Evolutionary conservation across 1,140 invertebrate genomes (phyloP), one percentile per base, ranked within the genome.

Genomic region (Drosophila varians): DNA sequence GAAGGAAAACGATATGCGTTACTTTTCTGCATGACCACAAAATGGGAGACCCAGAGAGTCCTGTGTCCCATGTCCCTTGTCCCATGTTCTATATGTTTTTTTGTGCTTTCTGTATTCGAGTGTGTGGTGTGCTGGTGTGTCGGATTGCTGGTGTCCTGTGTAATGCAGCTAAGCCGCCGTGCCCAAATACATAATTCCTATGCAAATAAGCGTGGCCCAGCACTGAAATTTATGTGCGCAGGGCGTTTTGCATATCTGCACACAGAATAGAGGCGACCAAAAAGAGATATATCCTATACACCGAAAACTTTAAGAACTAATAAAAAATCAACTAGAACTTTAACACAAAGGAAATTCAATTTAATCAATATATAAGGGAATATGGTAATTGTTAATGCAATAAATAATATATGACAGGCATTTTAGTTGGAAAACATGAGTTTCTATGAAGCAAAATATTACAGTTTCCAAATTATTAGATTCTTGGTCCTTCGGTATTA

Each of bases 101-200:
- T 38, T 42, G 23, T 54, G 19, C 28, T 46, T 25, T 52, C 8
- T 54, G 5, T 40, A 0, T 16, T 8, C 34, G 4, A 16, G 18
- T 34, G 36, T 40, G 21, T 23, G 19, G 21, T 49, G 25, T 54
- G 2, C 40, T 4, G 52, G 28, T 58, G 23, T 72, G 57, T 66
- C 60, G 18, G 49, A 34, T 76, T 60, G 31, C 55, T 58, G 51
- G 60, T 76, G 68, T 69, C 70, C 65, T 83, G 79, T 76, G 73
- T 87, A 77, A 80, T 86, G 66, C 76, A 80, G 82, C 77, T 87
- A 86, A 87, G 76, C 77, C 82, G 62, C 65, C 66, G 62, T 87
- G 82, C 76, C 80, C 80, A 86, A 86, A 86, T 86, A 86, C 82
- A 86, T 86, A 86, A 86, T 86, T 86, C 80, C 80, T 86, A 86